phyloP scores from a whole-genome alignment of 2,797 vertebrate genomes.

The Neopelma chrysocephalum region DNA sequence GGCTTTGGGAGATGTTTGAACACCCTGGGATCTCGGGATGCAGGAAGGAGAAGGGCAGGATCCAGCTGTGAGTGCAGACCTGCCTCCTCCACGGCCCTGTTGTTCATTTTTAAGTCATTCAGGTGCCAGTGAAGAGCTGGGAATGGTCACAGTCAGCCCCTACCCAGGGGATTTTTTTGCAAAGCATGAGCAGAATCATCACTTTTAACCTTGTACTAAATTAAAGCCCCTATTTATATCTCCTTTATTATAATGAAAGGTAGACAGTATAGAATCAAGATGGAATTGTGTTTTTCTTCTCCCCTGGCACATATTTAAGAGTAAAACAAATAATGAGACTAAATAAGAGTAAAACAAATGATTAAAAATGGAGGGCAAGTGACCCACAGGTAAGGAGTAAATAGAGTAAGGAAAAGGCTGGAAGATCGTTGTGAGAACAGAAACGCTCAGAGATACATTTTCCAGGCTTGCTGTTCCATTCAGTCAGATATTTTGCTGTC shows the following conservation, averaged over 20 bases:
- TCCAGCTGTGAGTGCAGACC: not conserved
- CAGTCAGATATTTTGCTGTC: not conserved
- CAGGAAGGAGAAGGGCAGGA: not conserved
- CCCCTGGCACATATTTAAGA: accelerated
- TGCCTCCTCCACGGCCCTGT: accelerated
- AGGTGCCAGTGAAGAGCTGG: not conserved
- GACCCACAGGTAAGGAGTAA: not conserved
- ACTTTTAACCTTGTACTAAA: not conserved
- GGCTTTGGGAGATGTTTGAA: not conserved
- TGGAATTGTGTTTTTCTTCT: not conserved
- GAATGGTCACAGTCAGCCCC: not conserved
- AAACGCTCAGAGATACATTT: not conserved
- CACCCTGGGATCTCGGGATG: accelerated
- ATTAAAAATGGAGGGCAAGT: not conserved
- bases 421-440: not conserved
- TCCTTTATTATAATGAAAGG: not conserved
- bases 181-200: not conserved
- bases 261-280: not conserved
- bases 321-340: not conserved
- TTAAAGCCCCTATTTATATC: not conserved
- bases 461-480: not conserved
- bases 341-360: not conserved
- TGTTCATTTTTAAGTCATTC: accelerated
- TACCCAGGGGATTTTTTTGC: not conserved
- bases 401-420: not conserved